Evolutionary conservation across 2,888 invertebrate genomes (phyloP).

Genomic region (Drepanosiphum platanoidis): DNA sequence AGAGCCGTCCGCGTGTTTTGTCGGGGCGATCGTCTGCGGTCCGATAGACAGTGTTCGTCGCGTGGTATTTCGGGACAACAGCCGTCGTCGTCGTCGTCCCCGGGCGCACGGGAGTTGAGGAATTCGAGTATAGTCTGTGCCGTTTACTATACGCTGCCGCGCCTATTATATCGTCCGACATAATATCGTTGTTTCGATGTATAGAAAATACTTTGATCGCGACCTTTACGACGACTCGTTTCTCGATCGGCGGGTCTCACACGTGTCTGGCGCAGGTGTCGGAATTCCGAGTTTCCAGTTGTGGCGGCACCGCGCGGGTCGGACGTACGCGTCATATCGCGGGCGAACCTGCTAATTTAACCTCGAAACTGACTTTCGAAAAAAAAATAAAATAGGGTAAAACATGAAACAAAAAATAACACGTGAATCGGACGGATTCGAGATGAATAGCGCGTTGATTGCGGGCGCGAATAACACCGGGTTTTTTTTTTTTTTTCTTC

Average conservation of each 20-base stretch:
- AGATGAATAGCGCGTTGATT: neutral
- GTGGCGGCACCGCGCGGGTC: too few species aligned
- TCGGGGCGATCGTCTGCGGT: too few species aligned
- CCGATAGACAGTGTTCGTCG: too few species aligned
- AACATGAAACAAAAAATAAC: neutral
- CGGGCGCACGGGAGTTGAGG: neutral
- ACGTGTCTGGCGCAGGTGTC: neutral
- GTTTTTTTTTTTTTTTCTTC: neutral
- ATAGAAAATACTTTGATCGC: too few species aligned
- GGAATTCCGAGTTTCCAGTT: constrained; percentile 34
- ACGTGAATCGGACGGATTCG: neutral
- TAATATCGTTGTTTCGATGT: neutral
- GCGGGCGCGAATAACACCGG: neutral
- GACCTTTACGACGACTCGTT: constrained; percentile 16
- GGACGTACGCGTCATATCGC: too few species aligned
- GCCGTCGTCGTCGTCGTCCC: too few species aligned
- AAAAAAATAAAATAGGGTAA: neutral
- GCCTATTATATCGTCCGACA: neutral
- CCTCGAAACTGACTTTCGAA: neutral
- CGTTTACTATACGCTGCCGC: neutral
- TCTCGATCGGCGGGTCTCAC: neutral
- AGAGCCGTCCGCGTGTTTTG: too few species aligned
- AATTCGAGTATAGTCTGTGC: neutral
- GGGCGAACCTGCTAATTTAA: neutral
- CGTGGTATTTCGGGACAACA: neutral